phyloP scores from a whole-genome alignment of 1,140 invertebrate genomes.

The Drosophila bocki region DNA sequence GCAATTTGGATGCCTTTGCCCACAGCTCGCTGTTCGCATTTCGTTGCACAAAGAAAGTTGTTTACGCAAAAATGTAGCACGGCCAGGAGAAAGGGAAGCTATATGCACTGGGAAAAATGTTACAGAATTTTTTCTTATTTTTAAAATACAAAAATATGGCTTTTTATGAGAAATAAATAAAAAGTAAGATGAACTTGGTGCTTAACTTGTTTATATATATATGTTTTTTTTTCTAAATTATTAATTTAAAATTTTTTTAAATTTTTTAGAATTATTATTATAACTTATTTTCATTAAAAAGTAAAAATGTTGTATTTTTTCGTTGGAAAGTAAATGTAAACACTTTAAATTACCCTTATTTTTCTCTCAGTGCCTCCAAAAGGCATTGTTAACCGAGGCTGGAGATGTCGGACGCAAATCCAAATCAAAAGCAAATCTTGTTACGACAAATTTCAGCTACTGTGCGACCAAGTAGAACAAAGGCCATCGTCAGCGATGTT shows the following conservation, averaged over 20 bases:
- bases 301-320: too few species aligned
- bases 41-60: constrained; percentile 71
- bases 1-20: constrained; percentile 40
- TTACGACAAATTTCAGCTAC: constrained; percentile 76
- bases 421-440: constrained; percentile 81
- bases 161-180: neutral
- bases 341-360: too few species aligned
- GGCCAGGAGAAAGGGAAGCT: neutral
- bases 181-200: too few species aligned
- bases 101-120: neutral
- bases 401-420: constrained; percentile 42
- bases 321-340: too few species aligned
- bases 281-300: too few species aligned
- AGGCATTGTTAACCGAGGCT: neutral
- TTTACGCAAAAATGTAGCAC: constrained; percentile 72
- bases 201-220: too few species aligned
- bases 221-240: neutral
- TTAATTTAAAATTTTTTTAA: too few species aligned
- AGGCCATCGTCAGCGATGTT: constrained; percentile 41
- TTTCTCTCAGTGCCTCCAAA: neutral
- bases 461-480: constrained; percentile 76
- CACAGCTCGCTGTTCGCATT: constrained; percentile 47
- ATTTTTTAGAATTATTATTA: too few species aligned
- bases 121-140: neutral
- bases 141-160: neutral